A percentile compares a stretch with the other conserved stretches of the same genome.
Evolutionary conservation across 2,888 invertebrate genomes (phyloP).

Genomic region (Andrena bicolor): DNA sequence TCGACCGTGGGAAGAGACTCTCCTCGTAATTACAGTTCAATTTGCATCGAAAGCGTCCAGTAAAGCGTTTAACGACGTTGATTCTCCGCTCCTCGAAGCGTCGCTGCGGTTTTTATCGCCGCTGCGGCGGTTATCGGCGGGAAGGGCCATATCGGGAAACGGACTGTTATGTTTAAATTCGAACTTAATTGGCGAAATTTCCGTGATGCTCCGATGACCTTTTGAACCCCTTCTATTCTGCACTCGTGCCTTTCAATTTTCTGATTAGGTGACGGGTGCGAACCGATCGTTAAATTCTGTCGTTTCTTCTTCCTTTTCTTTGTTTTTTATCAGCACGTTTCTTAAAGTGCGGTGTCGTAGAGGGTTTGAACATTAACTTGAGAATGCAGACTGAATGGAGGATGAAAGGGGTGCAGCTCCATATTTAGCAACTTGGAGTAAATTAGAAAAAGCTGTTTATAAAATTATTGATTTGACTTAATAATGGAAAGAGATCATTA

Average conservation of each 20-base stretch:
- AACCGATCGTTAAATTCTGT: neutral
- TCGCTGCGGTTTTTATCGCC: slow-evolving; percentile 13
- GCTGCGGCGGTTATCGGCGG: slow-evolving; percentile 1
- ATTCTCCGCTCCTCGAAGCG: slow-evolving; percentile 11
- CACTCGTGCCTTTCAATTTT: slow-evolving; percentile 10
- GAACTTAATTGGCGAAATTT: slow-evolving; percentile 31
- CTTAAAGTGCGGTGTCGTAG: neutral
- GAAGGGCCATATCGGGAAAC: slow-evolving; percentile 10
- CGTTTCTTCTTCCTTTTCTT: neutral
- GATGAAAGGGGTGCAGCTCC: no score
- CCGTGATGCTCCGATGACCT: neutral
- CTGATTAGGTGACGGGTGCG: neutral
- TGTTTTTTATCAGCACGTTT: neutral
- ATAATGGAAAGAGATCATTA: no score
- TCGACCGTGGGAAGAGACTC: slow-evolving; percentile 9
- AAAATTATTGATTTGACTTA: no score
- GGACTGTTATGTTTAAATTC: slow-evolving; percentile 29
- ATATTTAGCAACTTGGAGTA: no score
- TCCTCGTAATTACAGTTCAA: slow-evolving; percentile 4
- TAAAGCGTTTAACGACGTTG: slow-evolving; percentile 13
- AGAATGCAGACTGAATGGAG: no score
- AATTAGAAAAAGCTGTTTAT: no score
- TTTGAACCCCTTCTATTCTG: slow-evolving; percentile 1
- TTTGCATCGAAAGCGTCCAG: slow-evolving; percentile 8
- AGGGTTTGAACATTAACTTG: neutral